These are phyloP conservation scores for Burhinus bistriatus DNA, from an alignment of 2,113 vertebrate genomes.

Conservation along the genomic window DNA sequence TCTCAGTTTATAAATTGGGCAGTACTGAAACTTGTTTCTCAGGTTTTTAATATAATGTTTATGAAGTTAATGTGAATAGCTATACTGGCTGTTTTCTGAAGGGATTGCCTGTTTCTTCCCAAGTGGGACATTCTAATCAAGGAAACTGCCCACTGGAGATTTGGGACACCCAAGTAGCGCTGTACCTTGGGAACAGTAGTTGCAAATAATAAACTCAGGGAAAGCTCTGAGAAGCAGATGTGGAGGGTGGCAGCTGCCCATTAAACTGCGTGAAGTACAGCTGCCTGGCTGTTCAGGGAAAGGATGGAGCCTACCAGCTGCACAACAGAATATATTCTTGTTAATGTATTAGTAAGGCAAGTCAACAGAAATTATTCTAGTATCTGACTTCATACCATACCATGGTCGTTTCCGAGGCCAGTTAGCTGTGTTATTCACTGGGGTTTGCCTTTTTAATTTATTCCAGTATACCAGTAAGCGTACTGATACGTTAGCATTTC, in stretches of 20 bases:
- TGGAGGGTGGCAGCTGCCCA: background rate
- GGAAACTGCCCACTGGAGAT: background rate
- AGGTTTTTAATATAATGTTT: background rate
- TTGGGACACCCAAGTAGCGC: accelerated
- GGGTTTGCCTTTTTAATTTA: background rate
- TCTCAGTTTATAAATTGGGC: background rate
- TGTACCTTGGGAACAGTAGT: background rate
- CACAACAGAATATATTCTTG: background rate
- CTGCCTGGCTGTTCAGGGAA: background rate
- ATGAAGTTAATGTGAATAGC: background rate
- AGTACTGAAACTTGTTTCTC: background rate
- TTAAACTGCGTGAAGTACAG: background rate
- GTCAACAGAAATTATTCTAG: background rate
- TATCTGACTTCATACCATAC: background rate
- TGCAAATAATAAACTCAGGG: background rate
- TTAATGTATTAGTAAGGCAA: background rate
- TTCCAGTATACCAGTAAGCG: background rate
- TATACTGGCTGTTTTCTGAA: background rate
- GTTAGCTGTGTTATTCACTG: background rate
- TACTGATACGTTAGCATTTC: background rate
- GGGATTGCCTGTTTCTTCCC: background rate
- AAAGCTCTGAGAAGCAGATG: background rate
- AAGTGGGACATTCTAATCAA: background rate
- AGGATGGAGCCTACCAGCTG: background rate
- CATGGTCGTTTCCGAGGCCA: background rate